These are phyloP conservation scores for Andrena dorsata DNA, from an alignment of 2,888 invertebrate genomes.

Conservation along the genomic window DNA sequence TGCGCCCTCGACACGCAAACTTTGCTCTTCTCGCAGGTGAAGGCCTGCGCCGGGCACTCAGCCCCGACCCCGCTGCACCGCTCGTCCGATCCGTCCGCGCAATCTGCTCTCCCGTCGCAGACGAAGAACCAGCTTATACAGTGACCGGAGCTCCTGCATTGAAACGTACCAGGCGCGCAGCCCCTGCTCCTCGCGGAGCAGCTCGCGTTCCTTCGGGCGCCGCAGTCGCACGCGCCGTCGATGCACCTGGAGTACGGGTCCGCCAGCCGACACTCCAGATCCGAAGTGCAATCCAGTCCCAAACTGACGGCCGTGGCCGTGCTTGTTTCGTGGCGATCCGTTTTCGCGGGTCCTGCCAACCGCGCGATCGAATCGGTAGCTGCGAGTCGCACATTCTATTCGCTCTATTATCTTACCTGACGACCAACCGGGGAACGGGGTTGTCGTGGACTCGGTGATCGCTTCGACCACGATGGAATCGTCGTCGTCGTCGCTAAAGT, in stretches of 20 bases:
- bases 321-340: slow-evolving; percentile 80
- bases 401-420: slow-evolving; percentile 22
- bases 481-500: slow-evolving; percentile 75
- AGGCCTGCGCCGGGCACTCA: slow-evolving; percentile 90
- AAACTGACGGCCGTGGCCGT: slow-evolving; percentile 88
- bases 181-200: slow-evolving; percentile 92
- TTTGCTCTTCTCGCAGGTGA: slow-evolving; percentile 89
- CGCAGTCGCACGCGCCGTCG: slow-evolving; percentile 92
- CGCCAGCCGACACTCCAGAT: slow-evolving; percentile 92
- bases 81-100: slow-evolving; percentile 95
- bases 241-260: slow-evolving; percentile 92
- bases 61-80: slow-evolving; percentile 88
- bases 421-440: slow-evolving; percentile 7
- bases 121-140: slow-evolving; percentile 98
- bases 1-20: slow-evolving; percentile 92
- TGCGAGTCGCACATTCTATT: no score
- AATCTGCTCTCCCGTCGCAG: slow-evolving; percentile 94
- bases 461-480: slow-evolving; percentile 81
- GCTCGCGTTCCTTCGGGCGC: slow-evolving; percentile 86
- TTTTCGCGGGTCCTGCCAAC: slow-evolving; percentile 72
- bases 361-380: background rate
- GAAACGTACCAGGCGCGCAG: slow-evolving; percentile 93
- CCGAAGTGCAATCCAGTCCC: slow-evolving; percentile 91
- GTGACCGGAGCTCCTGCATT: slow-evolving; percentile 94
- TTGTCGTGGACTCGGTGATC: slow-evolving; percentile 72